A percentile compares a stretch with the other conserved stretches of the same genome.
These are phyloP conservation scores for Carettochelys insculpta DNA, from an alignment of 2,113 vertebrate genomes.

Conservation along the genomic window DNA sequence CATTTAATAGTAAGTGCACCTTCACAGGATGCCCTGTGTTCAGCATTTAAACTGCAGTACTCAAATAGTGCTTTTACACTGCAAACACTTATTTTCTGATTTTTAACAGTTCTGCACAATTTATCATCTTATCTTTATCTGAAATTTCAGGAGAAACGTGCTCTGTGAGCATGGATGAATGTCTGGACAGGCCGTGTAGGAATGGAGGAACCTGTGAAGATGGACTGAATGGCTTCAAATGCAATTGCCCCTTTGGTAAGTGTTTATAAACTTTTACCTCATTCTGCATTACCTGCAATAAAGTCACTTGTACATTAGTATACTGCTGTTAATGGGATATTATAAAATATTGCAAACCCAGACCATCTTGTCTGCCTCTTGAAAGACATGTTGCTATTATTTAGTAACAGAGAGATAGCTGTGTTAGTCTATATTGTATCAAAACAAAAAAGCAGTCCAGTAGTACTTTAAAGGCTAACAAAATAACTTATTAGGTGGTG, in stretches of 20 bases:
- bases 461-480: too few relatives aligned
- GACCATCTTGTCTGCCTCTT: not conserved
- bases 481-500: too few relatives aligned
- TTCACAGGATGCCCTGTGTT: not conserved
- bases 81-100: not conserved
- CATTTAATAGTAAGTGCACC: not conserved
- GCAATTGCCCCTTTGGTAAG: constrained; percentile 79
- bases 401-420: too few relatives aligned
- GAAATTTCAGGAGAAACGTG: constrained; percentile 75
- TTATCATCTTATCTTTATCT: not conserved
- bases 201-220: constrained; percentile 81
- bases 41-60: not conserved
- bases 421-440: too few relatives aligned
- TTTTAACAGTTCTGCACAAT: not conserved
- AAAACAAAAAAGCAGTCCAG: too few relatives aligned
- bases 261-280: not conserved
- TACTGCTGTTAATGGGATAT: not conserved
- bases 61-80: not conserved
- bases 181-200: constrained; percentile 76
- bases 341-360: not conserved
- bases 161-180: constrained; percentile 69
- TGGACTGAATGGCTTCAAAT: constrained; percentile 75
- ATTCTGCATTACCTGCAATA: not conserved
- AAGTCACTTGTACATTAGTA: not conserved
- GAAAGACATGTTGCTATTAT: not conserved